Base-by-base conservation (phyloP, 2,797 vertebrate genomes). In the Pangasius mekongensis region DNA sequence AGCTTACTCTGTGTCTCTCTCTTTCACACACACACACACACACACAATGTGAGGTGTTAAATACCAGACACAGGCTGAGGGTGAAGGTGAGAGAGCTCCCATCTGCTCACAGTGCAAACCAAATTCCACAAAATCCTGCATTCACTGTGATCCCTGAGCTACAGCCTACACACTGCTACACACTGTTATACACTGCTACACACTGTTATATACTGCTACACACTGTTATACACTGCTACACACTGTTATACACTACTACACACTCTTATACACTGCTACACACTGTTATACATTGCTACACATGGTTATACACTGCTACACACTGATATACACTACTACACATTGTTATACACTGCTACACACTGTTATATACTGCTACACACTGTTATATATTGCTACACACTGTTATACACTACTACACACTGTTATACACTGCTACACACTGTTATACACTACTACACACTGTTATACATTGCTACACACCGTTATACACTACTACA, bases 51-150 rank as follows among this genome's bases (percentile, higher is more conserved):
- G 78, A 60, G 36, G 78, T 86, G 88, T 86, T 89, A 89, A 86
- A 86, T 56, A 86, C 84, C 73, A 86, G 81, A 54, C 62, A 85
- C 78, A 90, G 85, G 60, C 89, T 83, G 86, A 88, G 89, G 86
- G 86, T 83, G 89, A 89, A 87, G 83, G 87, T 86, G 83, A 89
- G 78, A 85, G 71, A 30, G 10, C 2, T 30, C 36, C 90, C 89
- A 89, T 90, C 91, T 91, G 91, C 84, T 92, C 89, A 74, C 52
- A 88, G 88, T 84, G 66, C 84, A 91, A 84, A 84, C 52, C 52
- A 18, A 33, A 58, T 73, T 81, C 73, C 30, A 89, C 86, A 86
- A 84, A 84, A 88, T 84, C 60, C 54, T 52, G 18, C 62, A 60
- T 9, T 85, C 73, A 85, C 43, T 85, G 27, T 30, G 60, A 84